Base-by-base conservation (phyloP, 2,797 vertebrate species). In the Halcyon smyrnensis region DNA sequence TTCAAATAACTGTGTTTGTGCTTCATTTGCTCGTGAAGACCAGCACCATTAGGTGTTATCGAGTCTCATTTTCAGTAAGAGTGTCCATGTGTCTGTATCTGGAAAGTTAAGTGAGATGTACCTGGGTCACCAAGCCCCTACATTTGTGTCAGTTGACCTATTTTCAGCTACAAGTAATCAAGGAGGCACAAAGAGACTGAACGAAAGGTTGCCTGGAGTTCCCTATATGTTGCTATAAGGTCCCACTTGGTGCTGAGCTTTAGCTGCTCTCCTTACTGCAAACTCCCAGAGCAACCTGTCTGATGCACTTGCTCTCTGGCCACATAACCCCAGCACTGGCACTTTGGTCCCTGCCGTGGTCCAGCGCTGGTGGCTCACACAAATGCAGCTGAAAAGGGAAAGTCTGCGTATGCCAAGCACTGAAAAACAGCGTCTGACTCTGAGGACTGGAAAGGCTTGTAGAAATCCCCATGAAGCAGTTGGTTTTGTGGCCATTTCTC, bases 211-310 rank as follows among this genome's bases (percentile, higher is more conserved):
- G n/a, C 27, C 9, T 0, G 1, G 48, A 68, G 18, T 64, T 12
- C 50, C 30, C 57, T 60, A 2, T 3, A 62, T 0, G 1, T 18
- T 73, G n/a, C 56, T 71, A 0, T 6, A 39, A 0, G 0, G 19
- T 80, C 39, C 46, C 15, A 11, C 34, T 69, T 0, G 0, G 50
- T 50, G 43, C 43, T 65, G 51, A 79, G 43, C 32, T 88, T 59
- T 67, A 53, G 11, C 54, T 9, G 17, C 63, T 60, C 36, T 70
- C 53, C 30, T 50, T 32, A 48, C 30, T 11, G 36, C 18, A 17
- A 82, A 27, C 25, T 43, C 68, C 59, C 1, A 15, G 21, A 79
- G 46, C 41, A 39, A 71, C n/a, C 51, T 3, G 2, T 25, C 27
- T 34, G 1, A 32, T 51, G 48, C 48, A 20, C 48, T 81, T 37